Conservation (phyloP, 2,797 vertebrate genomes). For the Microhierax caerulescens region DNA sequence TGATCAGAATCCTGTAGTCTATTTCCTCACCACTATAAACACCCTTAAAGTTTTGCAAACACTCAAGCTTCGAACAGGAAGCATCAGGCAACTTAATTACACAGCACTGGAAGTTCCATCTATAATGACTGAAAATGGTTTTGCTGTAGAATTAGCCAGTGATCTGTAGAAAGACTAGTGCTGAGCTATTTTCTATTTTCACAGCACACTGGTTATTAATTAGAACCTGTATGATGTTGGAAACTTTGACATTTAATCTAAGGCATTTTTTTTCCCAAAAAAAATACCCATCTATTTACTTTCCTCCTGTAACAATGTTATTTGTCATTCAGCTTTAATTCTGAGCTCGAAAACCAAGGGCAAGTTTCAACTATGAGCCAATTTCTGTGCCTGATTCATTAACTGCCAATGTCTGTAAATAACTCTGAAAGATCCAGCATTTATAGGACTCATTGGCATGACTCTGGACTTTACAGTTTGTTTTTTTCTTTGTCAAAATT, state of each 20-base stretch:
- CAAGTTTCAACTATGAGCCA: not conserved
- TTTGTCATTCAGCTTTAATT: not conserved
- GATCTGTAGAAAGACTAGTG: not conserved
- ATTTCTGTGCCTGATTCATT: not conserved
- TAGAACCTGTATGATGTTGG: not conserved
- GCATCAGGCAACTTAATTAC: not conserved
- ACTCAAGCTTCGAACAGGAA: not conserved
- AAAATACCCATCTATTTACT: not conserved
- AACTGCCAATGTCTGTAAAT: not conserved
- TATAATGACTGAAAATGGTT: not conserved
- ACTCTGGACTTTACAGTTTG: not conserved
- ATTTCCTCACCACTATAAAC: not conserved
- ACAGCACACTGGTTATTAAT: not conserved
- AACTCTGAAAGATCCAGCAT: not conserved
- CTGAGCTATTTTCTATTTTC: not conserved
- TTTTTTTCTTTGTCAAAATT: not conserved
- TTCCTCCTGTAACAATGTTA: not conserved
- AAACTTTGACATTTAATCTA: not conserved
- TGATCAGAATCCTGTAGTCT: not conserved
- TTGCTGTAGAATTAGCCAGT: not conserved
- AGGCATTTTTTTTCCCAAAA: accelerated
- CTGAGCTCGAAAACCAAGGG: not conserved
- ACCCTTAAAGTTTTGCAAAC: not conserved
- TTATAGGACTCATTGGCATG: not conserved
- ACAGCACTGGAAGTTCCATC: not conserved